Evolutionary conservation across 2,113 vertebrate species (phyloP).

Genomic region (Oriolus oriolus): DNA sequence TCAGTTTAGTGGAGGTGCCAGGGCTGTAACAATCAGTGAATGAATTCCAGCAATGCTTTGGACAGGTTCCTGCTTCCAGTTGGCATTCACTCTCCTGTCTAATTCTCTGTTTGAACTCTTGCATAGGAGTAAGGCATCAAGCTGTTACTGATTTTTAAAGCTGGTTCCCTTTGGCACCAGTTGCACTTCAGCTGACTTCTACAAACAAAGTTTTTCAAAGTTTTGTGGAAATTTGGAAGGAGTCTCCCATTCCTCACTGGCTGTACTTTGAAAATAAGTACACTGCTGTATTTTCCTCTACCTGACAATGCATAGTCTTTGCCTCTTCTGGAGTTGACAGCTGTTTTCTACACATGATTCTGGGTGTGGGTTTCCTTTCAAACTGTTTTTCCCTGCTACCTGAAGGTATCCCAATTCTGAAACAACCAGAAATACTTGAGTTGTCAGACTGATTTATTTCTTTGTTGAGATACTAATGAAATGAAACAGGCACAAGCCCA

Average conservation of each 20-base stretch:
- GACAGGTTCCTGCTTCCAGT: background rate
- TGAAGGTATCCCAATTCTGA: background rate
- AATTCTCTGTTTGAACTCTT: background rate
- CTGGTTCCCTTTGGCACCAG: slow-evolving; percentile 1
- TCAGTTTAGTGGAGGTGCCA: background rate
- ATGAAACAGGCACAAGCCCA: background rate
- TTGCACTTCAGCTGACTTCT: slow-evolving; percentile 16
- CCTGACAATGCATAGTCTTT: background rate
- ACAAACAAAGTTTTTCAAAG: background rate
- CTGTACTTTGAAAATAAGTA: background rate
- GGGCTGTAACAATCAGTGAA: background rate
- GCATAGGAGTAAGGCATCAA: background rate
- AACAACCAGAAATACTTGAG: background rate
- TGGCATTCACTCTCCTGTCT: background rate
- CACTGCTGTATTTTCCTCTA: background rate
- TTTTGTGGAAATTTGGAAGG: background rate
- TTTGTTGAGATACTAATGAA: background rate
- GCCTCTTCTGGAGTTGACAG: background rate
- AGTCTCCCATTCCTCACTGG: background rate
- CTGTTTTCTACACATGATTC: background rate
- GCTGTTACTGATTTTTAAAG: background rate
- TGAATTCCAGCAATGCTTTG: slow-evolving; percentile 39
- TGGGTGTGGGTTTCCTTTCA: background rate
- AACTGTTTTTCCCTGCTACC: background rate
- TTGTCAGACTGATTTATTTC: background rate